phyloP scores from a whole-genome alignment of 2,797 vertebrate genomes.

The Phaenicophaeus curvirostris region DNA sequence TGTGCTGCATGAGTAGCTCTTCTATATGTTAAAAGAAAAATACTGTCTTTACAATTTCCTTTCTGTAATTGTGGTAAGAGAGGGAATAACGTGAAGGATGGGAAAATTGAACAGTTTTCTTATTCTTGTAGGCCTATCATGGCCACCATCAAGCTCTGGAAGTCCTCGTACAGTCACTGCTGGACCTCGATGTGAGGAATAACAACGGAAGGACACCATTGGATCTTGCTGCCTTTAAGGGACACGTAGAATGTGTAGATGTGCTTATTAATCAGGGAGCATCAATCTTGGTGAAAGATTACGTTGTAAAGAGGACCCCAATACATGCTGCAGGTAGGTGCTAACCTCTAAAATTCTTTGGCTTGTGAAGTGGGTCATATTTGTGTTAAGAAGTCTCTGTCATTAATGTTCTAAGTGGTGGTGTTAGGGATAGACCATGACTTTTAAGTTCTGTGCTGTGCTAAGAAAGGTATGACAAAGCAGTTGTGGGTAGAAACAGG shows the following conservation, averaged over 20 bases:
- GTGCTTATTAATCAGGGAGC: slow-evolving; percentile 98
- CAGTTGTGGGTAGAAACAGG: neutral
- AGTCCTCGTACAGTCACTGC: slow-evolving; percentile 93
- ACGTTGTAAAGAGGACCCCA: slow-evolving; percentile 92
- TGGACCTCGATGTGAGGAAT: slow-evolving; percentile 96
- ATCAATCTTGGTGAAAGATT: slow-evolving; percentile 96
- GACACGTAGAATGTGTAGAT: slow-evolving; percentile 96
- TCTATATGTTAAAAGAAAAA: neutral
- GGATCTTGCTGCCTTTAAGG: slow-evolving; percentile 94
- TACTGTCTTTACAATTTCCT: neutral
- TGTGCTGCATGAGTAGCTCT: neutral
- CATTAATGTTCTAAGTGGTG: neutral
- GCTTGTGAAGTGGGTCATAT: neutral
- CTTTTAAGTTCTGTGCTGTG: neutral
- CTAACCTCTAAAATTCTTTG: neutral
- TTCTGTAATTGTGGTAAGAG: neutral
- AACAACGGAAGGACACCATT: slow-evolving; percentile 92
- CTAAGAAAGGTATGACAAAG: neutral
- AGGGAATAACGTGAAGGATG: neutral
- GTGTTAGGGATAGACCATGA: neutral
- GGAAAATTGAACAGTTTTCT: neutral
- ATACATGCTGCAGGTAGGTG: slow-evolving; percentile 93
- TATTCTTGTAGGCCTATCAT: slow-evolving; percentile 89
- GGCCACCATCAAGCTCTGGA: slow-evolving; percentile 97
- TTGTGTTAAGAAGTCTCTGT: neutral